Conservation (phyloP, 2,888 invertebrate genomes). For the Sarcophaga carnaria region DNA sequence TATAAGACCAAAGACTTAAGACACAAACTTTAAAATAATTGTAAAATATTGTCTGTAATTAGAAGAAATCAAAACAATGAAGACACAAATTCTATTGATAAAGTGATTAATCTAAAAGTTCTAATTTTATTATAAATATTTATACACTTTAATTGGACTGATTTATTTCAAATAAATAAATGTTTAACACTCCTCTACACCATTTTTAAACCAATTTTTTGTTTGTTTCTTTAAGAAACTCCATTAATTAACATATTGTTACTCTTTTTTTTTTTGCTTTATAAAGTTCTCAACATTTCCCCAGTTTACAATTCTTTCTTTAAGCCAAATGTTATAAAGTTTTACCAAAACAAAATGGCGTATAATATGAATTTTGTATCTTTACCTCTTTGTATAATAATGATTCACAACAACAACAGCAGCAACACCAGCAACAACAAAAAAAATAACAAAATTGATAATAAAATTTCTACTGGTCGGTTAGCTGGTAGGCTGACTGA, state of each 20-base stretch:
- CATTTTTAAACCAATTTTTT: too few species aligned
- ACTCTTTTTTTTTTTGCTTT: not conserved
- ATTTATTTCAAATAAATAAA: too few species aligned
- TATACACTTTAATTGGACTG: too few species aligned
- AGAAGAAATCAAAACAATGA: not conserved
- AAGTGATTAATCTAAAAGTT: too few species aligned
- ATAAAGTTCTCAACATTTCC: not conserved
- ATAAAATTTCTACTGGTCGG: constrained; percentile 45
- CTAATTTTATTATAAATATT: too few species aligned
- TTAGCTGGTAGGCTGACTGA: constrained; percentile 1
- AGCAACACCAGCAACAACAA: not conserved
- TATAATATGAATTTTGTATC: constrained; percentile 26
- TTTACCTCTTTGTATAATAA: not conserved
- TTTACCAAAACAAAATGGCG: constrained; percentile 51
- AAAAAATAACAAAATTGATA: constrained; percentile 12
- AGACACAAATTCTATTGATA: not conserved
- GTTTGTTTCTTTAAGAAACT: too few species aligned
- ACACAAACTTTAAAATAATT: not conserved
- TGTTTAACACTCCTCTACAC: too few species aligned
- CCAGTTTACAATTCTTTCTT: not conserved
- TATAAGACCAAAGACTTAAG: not conserved
- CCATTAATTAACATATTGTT: too few species aligned
- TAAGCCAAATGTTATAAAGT: not conserved
- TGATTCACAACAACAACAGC: not conserved
- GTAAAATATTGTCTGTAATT: too few species aligned